These are phyloP conservation scores for Drosophila equinoxialis DNA, from an alignment of 1,140 invertebrate genomes.

Conservation along the genomic window DNA sequence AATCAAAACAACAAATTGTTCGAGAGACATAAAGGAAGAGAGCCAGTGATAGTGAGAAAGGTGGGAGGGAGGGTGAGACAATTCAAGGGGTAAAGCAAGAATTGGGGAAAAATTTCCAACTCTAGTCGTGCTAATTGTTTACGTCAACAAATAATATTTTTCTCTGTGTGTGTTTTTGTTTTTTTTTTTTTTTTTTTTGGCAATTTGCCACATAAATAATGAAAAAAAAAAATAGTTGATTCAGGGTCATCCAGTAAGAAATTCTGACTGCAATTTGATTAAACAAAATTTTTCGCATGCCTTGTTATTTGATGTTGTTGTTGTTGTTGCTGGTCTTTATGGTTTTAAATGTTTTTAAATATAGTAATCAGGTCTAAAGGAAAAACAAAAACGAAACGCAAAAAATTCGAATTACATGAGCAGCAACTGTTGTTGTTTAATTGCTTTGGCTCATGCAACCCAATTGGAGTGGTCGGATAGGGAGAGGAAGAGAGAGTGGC, in stretches of 20 bases:
- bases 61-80: not conserved
- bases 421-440: slow-evolving; percentile 65
- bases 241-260: slow-evolving; percentile 23
- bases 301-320: slow-evolving; percentile 53
- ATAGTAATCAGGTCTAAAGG: slow-evolving; percentile 56
- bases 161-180: too few species aligned
- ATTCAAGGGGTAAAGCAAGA: slow-evolving; percentile 12
- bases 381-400: slow-evolving; percentile 34
- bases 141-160: slow-evolving; percentile 53
- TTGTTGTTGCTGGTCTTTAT: slow-evolving; percentile 27
- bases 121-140: slow-evolving; percentile 60
- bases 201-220: slow-evolving; percentile 49
- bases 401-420: slow-evolving; percentile 47
- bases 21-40: slow-evolving; percentile 6
- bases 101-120: slow-evolving; percentile 51
- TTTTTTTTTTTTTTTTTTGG: slow-evolving; percentile 51
- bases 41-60: slow-evolving; percentile 4
- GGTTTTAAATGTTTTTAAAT: slow-evolving; percentile 56
- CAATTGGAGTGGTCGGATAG: slow-evolving; percentile 27
- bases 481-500: slow-evolving; percentile 17
- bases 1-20: slow-evolving; percentile 31
- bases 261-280: slow-evolving; percentile 11
- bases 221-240: not conserved
- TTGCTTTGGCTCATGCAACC: slow-evolving; percentile 67
- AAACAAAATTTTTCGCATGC: slow-evolving; percentile 65